phyloP scores from a whole-genome alignment of 2,888 invertebrate genomes.

The Tanypteryx hageni region DNA sequence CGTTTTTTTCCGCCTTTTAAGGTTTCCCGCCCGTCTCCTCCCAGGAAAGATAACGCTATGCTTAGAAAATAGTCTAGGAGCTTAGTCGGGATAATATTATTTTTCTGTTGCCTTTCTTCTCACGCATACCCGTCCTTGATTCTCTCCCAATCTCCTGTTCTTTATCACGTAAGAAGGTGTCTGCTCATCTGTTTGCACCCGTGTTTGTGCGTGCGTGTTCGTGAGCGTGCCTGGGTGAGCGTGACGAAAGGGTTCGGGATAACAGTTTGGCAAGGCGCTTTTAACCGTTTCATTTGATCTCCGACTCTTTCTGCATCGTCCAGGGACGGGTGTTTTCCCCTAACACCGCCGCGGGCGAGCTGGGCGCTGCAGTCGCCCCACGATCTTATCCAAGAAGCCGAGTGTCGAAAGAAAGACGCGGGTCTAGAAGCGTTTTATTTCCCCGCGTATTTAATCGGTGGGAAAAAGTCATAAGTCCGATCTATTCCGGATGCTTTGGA shows the following conservation, averaged over 20 bases:
- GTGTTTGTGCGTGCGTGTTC: background rate
- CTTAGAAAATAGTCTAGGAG: no score
- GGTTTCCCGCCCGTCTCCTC: no score
- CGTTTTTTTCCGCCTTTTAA: background rate
- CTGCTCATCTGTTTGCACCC: slow-evolving; percentile 1
- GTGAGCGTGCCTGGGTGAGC: background rate
- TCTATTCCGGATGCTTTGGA: no score
- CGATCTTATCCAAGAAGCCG: background rate
- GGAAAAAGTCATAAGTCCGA: no score
- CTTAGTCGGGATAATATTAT: background rate
- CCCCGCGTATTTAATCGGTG: no score
- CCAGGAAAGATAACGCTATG: no score
- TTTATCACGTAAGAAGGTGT: background rate
- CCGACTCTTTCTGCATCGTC: slow-evolving; percentile 9
- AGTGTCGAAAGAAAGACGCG: background rate
- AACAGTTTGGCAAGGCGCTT: slow-evolving; percentile 4
- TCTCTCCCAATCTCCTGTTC: background rate
- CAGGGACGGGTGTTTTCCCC: background rate
- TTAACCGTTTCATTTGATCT: background rate
- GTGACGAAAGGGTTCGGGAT: background rate
- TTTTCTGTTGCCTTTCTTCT: background rate
- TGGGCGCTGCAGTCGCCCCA: background rate
- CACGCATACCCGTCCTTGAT: background rate
- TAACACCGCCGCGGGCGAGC: background rate
- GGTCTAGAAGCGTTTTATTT: no score